These are phyloP conservation scores for Ophonus ardosiacus DNA, from an alignment of 2,888 invertebrate genomes.

Conservation along the genomic window DNA sequence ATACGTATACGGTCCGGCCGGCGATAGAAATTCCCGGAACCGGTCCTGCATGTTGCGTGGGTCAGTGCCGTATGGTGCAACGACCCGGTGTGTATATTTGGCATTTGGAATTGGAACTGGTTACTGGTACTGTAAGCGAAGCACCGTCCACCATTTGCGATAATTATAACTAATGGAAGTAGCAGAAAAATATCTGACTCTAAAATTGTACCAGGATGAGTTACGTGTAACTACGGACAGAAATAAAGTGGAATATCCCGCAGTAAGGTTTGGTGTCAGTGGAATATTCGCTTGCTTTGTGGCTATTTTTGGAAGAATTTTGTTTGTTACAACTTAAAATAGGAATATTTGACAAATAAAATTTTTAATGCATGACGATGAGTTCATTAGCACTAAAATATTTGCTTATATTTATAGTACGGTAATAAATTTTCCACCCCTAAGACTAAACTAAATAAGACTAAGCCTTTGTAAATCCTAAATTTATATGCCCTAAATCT, in stretches of 20 bases:
- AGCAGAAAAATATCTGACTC: neutral
- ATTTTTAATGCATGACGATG: neutral
- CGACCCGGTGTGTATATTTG: constrained; percentile 47
- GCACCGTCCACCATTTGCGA: constrained; percentile 12
- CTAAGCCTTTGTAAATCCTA: no score
- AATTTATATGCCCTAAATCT: no score
- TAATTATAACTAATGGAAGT: constrained; percentile 46
- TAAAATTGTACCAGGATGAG: constrained; percentile 2
- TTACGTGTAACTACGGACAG: neutral
- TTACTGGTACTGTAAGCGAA: constrained; percentile 7
- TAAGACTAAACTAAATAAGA: no score
- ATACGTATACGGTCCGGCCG: constrained; percentile 15
- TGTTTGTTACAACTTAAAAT: constrained; percentile 6
- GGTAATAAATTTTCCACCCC: no score
- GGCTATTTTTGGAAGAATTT: constrained; percentile 19
- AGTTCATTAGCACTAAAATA: neutral
- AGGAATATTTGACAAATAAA: neutral
- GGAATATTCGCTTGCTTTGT: constrained; percentile 4
- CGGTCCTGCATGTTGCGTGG: constrained; percentile 48
- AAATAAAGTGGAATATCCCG: constrained; percentile 18
- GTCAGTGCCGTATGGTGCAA: constrained; percentile 46
- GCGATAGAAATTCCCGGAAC: constrained; percentile 26
- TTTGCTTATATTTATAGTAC: neutral
- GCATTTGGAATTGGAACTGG: constrained; percentile 30
- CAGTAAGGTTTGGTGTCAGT: constrained; percentile 10